phyloP scores from a whole-genome alignment of 2,797 vertebrate species.

The Lerista edwardsae region DNA sequence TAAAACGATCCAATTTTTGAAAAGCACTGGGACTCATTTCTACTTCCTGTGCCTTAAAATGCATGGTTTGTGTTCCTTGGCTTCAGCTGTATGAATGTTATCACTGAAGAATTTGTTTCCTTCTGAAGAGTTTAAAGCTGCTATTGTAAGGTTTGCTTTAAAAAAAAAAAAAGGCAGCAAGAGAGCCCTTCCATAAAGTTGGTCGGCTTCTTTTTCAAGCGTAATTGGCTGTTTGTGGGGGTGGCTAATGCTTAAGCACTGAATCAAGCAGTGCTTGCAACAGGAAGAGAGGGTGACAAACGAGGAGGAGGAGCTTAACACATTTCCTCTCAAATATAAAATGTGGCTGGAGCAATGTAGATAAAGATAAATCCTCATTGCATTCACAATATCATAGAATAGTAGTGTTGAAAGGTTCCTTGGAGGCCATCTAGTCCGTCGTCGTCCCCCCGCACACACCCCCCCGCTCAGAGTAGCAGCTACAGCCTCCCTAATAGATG shows the following conservation, averaged over 20 bases:
- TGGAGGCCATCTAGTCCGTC: too few relatives aligned
- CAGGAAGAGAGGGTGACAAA: too few relatives aligned
- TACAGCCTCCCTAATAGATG: too few relatives aligned
- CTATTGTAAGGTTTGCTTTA: constrained; percentile 2
- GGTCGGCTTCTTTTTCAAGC: constrained; percentile 23
- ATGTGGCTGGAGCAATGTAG: background rate
- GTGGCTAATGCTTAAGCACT: background rate
- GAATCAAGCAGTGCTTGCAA: fast-evolving
- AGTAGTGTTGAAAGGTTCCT: too few relatives aligned
- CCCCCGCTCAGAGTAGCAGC: too few relatives aligned
- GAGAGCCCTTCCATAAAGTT: constrained; percentile 41
- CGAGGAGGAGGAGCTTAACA: background rate
- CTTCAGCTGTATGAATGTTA: constrained; percentile 5
- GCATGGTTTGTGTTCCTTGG: background rate
- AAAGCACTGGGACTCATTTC: fast-evolving
- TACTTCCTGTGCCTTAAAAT: background rate
- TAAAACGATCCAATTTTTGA: background rate
- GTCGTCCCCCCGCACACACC: too few relatives aligned
- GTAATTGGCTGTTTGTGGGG: constrained; percentile 25
- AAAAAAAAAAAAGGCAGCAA: constrained; percentile 2
- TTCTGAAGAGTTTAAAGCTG: background rate
- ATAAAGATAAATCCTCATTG: background rate
- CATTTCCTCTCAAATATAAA: too few relatives aligned
- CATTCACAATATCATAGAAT: too few relatives aligned
- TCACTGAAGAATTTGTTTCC: fast-evolving